These are phyloP conservation scores for Chiridota heheva DNA, from an alignment of 35 echinoderm and acorn worm species.

Conservation along the genomic window DNA sequence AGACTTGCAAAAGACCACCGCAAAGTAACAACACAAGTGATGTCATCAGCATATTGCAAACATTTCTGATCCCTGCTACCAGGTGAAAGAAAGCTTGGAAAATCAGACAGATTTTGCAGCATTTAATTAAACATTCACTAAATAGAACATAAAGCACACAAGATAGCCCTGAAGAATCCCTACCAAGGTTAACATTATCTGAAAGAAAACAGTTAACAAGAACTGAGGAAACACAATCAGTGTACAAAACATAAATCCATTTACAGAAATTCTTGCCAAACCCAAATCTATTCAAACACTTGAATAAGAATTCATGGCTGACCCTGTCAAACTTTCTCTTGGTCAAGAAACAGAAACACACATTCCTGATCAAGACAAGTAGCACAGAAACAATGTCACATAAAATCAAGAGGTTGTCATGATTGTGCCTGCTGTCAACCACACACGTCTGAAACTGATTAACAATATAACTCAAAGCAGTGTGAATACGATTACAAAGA, in stretches of 20 bases:
- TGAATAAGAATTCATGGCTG: too few species aligned
- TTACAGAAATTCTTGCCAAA: too few species aligned
- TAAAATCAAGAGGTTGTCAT: too few species aligned
- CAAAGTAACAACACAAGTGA: too few species aligned
- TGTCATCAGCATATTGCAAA: constrained; percentile 34
- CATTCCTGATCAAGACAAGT: too few species aligned
- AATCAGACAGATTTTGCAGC: neutral
- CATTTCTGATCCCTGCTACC: neutral
- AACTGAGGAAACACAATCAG: neutral
- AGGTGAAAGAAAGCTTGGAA: neutral
- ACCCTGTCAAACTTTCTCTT: too few species aligned
- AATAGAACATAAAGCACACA: constrained; percentile 43
- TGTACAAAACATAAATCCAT: too few species aligned
- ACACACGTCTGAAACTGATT: constrained; percentile 19
- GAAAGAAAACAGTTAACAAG: constrained; percentile 41
- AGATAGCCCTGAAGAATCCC: constrained; percentile 50
- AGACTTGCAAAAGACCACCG: too few species aligned
- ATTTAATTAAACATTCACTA: neutral
- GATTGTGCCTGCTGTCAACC: too few species aligned
- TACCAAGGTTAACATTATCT: neutral
- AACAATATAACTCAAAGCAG: constrained; percentile 1
- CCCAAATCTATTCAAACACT: too few species aligned
- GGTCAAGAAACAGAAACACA: too few species aligned
- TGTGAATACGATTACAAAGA: neutral
- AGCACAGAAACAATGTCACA: too few species aligned